A percentile compares a stretch with the other conserved stretches of the same genome.
Conservation (phyloP, 1,140 invertebrate genomes). For the Meloidogyne chitwoodi region DNA sequence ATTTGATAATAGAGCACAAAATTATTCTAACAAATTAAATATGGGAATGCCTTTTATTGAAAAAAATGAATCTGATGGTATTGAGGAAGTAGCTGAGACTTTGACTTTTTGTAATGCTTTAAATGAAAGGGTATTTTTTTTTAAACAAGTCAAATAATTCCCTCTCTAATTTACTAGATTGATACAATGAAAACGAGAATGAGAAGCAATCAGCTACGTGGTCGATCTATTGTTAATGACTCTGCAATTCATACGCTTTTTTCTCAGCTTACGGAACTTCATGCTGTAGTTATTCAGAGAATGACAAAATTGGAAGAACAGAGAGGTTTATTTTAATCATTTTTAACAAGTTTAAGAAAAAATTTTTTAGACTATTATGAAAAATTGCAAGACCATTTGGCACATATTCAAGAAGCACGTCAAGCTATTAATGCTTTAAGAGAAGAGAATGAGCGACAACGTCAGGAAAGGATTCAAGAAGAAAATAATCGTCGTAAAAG, state of each 20-base stretch:
- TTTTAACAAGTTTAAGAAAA: neutral
- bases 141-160: neutral
- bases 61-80: neutral
- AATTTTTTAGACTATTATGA: conserved; percentile 72
- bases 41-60: conserved; percentile 1
- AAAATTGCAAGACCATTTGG: conserved; percentile 87
- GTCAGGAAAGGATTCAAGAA: conserved; percentile 77
- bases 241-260: conserved; percentile 90
- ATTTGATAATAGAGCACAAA: neutral
- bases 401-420: conserved; percentile 86
- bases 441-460: conserved; percentile 84
- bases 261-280: conserved; percentile 90
- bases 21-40: conserved; percentile 19
- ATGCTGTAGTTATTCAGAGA: conserved; percentile 83
- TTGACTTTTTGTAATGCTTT: conserved; percentile 45
- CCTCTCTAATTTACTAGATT: conserved; percentile 66
- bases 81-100: conserved; percentile 50
- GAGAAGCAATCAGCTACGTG: conserved; percentile 91
- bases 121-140: conserved; percentile 41
- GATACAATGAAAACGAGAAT: conserved; percentile 98
- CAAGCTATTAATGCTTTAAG: conserved; percentile 89
- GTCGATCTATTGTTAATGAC: conserved; percentile 89
- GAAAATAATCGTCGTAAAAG: conserved; percentile 74
- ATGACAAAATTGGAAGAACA: conserved; percentile 91
- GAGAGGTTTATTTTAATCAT: conserved; percentile 65